Evolutionary conservation across 2,113 vertebrate genomes (phyloP).

Genomic region (Lagopus muta): DNA sequence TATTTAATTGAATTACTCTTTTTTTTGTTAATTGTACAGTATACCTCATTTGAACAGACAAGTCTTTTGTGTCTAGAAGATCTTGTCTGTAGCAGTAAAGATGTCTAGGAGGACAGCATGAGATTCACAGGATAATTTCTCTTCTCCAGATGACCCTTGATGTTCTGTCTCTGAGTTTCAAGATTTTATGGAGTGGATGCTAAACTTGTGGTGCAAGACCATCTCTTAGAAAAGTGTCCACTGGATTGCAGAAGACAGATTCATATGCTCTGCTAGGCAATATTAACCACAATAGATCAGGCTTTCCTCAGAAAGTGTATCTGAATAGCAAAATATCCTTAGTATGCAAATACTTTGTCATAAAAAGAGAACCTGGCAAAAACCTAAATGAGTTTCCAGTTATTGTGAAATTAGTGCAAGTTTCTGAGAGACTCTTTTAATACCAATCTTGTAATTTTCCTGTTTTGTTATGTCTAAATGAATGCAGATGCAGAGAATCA

Average conservation of each 20-base stretch:
- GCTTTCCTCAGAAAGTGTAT: neutral
- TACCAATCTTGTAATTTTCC: constrained; percentile 10
- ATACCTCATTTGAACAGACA: neutral
- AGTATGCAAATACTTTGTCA: constrained; percentile 14
- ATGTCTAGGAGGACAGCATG: neutral
- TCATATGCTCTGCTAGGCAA: neutral
- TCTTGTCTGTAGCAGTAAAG: neutral
- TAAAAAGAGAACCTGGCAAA: neutral
- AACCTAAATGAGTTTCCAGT: neutral
- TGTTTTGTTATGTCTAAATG: constrained; percentile 37
- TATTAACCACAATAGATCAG: neutral
- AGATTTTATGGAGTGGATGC: neutral
- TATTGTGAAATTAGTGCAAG: neutral
- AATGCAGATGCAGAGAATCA: constrained; percentile 91
- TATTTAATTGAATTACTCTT: constrained; percentile 1
- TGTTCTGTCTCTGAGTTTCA: neutral
- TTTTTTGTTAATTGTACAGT: neutral
- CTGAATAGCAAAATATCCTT: neutral
- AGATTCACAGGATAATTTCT: neutral
- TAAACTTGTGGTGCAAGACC: neutral
- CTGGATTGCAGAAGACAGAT: neutral
- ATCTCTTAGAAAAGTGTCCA: neutral
- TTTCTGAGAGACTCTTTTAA: neutral
- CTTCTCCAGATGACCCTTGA: neutral
- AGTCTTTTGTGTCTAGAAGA: neutral